Evolutionary conservation across 2,888 invertebrate species (phyloP).

Genomic region (Eupelmus urozonus): DNA sequence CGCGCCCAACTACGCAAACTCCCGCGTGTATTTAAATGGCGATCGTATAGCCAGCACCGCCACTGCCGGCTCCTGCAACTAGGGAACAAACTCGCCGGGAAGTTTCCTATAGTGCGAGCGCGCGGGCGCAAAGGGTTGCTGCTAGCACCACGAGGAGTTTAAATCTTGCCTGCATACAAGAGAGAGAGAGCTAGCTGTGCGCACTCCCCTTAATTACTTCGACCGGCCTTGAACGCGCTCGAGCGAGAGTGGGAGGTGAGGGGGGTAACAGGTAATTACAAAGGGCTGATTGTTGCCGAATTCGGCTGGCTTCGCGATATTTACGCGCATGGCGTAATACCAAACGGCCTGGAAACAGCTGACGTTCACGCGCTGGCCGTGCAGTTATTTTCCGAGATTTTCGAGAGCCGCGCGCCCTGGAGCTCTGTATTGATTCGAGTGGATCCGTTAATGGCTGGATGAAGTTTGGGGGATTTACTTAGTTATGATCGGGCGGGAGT

Average conservation of each 20-base stretch:
- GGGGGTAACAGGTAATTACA: conserved; percentile 65
- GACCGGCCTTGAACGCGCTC: conserved; percentile 18
- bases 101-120: no score
- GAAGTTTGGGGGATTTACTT: conserved; percentile 13
- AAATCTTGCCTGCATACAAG: background rate
- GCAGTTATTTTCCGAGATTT: conserved; percentile 37
- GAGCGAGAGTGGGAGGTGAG: conserved; percentile 1
- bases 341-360: conserved; percentile 65
- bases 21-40: no score
- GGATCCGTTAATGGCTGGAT: conserved; percentile 21
- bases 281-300: conserved; percentile 63
- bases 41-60: no score
- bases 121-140: no score
- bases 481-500: no score
- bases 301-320: conserved; percentile 61
- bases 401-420: conserved; percentile 13
- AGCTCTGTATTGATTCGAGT: conserved; percentile 27
- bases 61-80: no score
- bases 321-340: conserved; percentile 63
- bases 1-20: no score
- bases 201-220: conserved; percentile 66
- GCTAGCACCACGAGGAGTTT: no score
- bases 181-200: background rate
- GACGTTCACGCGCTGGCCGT: conserved; percentile 55
- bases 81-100: no score